Evolutionary conservation across 2,888 invertebrate species (phyloP), one percentile per base, ranked within the genome.

Genomic region (Ophion ellenae): DNA sequence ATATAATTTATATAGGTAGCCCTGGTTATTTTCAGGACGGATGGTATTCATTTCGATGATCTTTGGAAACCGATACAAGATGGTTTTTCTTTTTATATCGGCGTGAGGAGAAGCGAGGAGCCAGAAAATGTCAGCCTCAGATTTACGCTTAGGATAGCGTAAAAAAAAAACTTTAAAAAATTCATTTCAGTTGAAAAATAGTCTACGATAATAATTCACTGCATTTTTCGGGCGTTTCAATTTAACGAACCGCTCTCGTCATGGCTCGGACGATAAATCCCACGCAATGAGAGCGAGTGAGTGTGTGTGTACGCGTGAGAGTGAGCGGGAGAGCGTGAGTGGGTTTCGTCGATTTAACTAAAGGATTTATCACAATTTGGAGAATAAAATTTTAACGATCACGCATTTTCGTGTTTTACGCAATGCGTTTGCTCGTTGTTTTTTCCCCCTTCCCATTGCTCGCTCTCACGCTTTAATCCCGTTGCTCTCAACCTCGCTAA

Each of bases 321-420:
- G 53, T 66, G 53, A 76, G 36, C 20, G 67, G 53, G 14, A 14
- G 47, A n/a, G 0, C 47, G 47, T 47, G 47, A 77, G 32, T 17
- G 17, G 53, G 66, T 36, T 57, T 77, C 24, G 57, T 17, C 63
- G 67, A 67, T 69, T 78, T 45, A 59, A 61, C 69, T 40, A 69
- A 78, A 32, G 66, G 40, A 78, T 69, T 45, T 45, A 69, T 45
- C 28, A 59, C 57, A 66, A 67, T 67, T 32, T 57, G 36, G 32
- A 9, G 20, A 67, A 77, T 67, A 77, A 77, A 77, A 77, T 77
- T 77, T 77, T 77, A 77, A 77, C 76, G 76, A 76, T 71, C 53
- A 9, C 53, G 32, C 32, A 77, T 67, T 77, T 67, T 69, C 59
- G 40, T 24, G 67, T 69, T 77, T 67, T 77, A 59, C 77, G 69